phyloP scores from a whole-genome alignment of 2,888 invertebrate species.

The Epirrhoe tristata region DNA sequence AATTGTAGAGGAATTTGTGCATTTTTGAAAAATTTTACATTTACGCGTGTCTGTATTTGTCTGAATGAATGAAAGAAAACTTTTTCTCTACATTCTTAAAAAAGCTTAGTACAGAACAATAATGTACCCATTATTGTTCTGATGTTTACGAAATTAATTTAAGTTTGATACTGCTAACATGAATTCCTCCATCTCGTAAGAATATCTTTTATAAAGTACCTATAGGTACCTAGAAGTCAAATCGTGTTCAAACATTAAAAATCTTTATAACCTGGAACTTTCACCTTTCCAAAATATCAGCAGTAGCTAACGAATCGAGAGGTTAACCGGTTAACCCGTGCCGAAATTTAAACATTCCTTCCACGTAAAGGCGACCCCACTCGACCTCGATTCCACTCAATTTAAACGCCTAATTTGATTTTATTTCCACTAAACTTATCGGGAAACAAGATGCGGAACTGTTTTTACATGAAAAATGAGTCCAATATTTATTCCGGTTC shows the following conservation, averaged over 20 bases:
- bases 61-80: too few species aligned
- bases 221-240: too few species aligned
- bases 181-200: too few species aligned
- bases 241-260: neutral
- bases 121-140: too few species aligned
- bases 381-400: conserved; percentile 64
- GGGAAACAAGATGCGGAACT: conserved; percentile 43
- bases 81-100: too few species aligned
- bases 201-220: too few species aligned
- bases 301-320: conserved; percentile 29
- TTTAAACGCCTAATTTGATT: conserved; percentile 61
- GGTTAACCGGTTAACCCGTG: conserved; percentile 23
- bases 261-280: neutral
- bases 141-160: too few species aligned
- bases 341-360: conserved; percentile 54
- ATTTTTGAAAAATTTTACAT: conserved; percentile 6
- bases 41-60: neutral
- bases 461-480: conserved; percentile 32
- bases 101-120: too few species aligned
- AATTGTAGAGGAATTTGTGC: conserved; percentile 34
- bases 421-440: conserved; percentile 56
- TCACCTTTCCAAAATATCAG: conserved; percentile 15
- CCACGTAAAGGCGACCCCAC: conserved; percentile 57
- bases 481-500: conserved; percentile 20
- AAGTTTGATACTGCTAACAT: too few species aligned